Conservation (phyloP, 2,797 vertebrate species). For the Oreochromis mossambicus region DNA sequence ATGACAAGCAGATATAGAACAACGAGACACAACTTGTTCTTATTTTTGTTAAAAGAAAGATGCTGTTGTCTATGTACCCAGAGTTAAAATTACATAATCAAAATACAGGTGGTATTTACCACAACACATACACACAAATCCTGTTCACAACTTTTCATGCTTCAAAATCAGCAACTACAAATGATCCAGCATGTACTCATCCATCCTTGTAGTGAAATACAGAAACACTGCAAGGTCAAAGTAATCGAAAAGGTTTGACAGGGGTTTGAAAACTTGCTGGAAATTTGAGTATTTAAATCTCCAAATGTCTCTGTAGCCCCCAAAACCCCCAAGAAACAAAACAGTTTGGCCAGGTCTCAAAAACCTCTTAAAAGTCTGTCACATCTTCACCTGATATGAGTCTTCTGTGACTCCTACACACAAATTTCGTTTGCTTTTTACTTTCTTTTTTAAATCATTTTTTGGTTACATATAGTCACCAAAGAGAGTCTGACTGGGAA, state of each 20-base stretch:
- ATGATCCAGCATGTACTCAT: background rate
- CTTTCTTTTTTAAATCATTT: background rate
- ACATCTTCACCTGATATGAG: background rate
- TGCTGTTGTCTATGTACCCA: background rate
- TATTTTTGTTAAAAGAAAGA: background rate
- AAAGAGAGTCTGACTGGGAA: background rate
- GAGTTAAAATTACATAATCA: background rate
- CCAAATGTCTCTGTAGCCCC: background rate
- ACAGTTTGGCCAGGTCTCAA: background rate
- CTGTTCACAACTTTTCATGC: background rate
- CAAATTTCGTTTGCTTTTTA: background rate
- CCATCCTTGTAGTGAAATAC: background rate
- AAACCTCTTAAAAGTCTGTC: background rate
- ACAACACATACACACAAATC: background rate
- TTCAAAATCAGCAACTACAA: background rate
- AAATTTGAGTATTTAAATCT: background rate
- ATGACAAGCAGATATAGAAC: background rate
- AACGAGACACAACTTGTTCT: background rate
- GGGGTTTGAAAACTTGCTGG: background rate
- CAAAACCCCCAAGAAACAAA: background rate
- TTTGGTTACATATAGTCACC: background rate
- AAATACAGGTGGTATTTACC: background rate
- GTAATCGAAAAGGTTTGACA: background rate
- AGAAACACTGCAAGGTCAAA: background rate
- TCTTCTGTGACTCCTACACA: background rate